Conservation (phyloP, 2,888 invertebrate genomes). For the Argyresthia goedartella region DNA sequence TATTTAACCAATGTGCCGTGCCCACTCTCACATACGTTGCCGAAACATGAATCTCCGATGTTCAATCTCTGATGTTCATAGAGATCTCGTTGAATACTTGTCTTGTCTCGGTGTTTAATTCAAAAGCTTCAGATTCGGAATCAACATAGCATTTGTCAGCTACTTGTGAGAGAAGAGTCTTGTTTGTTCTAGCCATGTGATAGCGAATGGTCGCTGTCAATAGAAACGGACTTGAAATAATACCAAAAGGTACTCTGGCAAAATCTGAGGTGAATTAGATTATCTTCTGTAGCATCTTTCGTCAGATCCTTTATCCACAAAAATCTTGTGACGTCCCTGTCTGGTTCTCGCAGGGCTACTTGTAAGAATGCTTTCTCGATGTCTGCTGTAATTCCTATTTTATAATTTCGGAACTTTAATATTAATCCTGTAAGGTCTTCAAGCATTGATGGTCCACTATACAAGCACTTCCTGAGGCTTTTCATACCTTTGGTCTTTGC, state of each 20-base stretch:
- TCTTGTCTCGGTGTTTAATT: neutral
- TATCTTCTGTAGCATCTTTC: neutral
- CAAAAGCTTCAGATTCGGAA: neutral
- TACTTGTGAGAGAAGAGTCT: neutral
- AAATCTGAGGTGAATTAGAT: neutral
- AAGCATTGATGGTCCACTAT: slow-evolving; percentile 3
- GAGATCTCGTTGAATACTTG: neutral
- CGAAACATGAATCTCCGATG: too few relatives aligned
- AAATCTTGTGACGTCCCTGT: slow-evolving; percentile 4
- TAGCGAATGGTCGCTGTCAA: neutral
- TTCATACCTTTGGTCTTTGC: neutral
- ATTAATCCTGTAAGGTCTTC: slow-evolving; percentile 2
- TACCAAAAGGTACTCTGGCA: neutral
- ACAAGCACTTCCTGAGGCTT: slow-evolving; percentile 7
- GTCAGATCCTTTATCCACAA: neutral
- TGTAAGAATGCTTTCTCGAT: neutral
- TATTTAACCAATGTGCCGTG: too few relatives aligned
- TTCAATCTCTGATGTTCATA: neutral
- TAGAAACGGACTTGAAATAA: neutral
- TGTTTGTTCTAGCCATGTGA: neutral
- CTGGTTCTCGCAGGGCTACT: slow-evolving; percentile 1
- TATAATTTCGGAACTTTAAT: neutral
- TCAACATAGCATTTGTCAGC: neutral
- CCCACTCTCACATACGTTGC: too few relatives aligned
- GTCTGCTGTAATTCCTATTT: neutral